phyloP scores from a whole-genome alignment of 2,797 vertebrate species.

The Intellagama lesueurii region DNA sequence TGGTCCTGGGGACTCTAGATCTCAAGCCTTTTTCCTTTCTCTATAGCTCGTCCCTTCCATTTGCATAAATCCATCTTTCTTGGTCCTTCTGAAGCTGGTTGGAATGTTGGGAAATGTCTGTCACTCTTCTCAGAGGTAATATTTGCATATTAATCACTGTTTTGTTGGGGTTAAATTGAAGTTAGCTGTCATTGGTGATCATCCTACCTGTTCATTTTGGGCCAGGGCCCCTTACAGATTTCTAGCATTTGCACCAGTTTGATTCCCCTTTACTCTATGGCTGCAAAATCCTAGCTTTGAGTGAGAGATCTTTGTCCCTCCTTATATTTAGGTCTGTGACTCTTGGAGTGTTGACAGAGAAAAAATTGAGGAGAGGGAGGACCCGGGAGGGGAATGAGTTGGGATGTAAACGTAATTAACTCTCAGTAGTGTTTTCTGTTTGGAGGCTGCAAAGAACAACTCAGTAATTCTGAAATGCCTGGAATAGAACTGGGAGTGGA shows the following conservation, averaged over 20 bases:
- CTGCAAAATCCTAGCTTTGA: not conserved
- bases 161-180: not conserved
- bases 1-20: not conserved
- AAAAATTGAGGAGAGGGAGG: not conserved
- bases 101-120: not conserved
- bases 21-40: not conserved
- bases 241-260: not conserved
- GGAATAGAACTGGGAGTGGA: not conserved
- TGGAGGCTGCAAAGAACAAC: not conserved
- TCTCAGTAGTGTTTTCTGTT: not conserved
- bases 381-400: not conserved
- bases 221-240: not conserved
- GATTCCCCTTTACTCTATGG: not conserved
- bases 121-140: not conserved
- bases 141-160: not conserved
- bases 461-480: not conserved
- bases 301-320: not conserved
- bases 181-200: not conserved
- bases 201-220: not conserved
- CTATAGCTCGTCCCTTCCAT: too few species aligned
- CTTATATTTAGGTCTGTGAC: not conserved
- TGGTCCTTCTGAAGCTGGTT: not conserved
- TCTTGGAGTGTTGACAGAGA: not conserved
- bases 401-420: not conserved
- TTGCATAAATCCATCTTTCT: too few species aligned